Percentiles rank a stretch among this genome's conserved stretches.
These are phyloP conservation scores for Polypterus bichir DNA, from an alignment of 2,113 vertebrate species.

Conservation along the genomic window DNA sequence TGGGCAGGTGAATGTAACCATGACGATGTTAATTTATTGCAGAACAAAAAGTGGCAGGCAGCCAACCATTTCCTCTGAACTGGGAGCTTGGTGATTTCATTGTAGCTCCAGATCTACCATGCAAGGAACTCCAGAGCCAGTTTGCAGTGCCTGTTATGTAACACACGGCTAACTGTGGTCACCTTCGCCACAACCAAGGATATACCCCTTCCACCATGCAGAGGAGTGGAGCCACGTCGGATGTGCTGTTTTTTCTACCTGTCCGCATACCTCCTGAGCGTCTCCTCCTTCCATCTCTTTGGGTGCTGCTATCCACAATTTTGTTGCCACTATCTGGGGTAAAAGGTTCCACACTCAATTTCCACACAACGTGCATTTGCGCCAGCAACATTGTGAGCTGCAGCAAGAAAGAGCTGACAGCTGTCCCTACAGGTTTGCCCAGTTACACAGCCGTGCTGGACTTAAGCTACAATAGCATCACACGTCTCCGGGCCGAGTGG, in stretches of 20 bases:
- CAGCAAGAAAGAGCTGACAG: slow-evolving; percentile 68
- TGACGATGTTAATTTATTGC: background rate
- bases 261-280: slow-evolving; percentile 12
- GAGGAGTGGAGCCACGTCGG: slow-evolving; percentile 19
- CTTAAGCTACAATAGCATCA: slow-evolving; percentile 79
- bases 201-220: slow-evolving; percentile 31
- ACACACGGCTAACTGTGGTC: slow-evolving; percentile 27
- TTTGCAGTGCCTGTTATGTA: slow-evolving; percentile 21
- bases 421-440: slow-evolving; percentile 57
- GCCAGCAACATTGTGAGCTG: slow-evolving; percentile 94
- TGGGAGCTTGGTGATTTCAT: slow-evolving; percentile 15
- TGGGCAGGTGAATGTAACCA: background rate
- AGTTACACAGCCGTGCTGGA: slow-evolving; percentile 70
- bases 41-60: background rate
- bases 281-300: slow-evolving; percentile 17
- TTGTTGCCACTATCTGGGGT: slow-evolving; percentile 27
- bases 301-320: slow-evolving; percentile 33
- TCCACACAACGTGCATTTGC: slow-evolving; percentile 73
- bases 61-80: background rate
- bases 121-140: slow-evolving; percentile 24
- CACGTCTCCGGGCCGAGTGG: slow-evolving; percentile 67
- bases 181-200: slow-evolving; percentile 22
- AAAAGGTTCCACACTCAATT: slow-evolving; percentile 43
- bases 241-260: slow-evolving; percentile 29
- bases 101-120: slow-evolving; percentile 27